Evolutionary conservation across 2,113 vertebrate genomes (phyloP).

Genomic region (Ursus arctos): DNA sequence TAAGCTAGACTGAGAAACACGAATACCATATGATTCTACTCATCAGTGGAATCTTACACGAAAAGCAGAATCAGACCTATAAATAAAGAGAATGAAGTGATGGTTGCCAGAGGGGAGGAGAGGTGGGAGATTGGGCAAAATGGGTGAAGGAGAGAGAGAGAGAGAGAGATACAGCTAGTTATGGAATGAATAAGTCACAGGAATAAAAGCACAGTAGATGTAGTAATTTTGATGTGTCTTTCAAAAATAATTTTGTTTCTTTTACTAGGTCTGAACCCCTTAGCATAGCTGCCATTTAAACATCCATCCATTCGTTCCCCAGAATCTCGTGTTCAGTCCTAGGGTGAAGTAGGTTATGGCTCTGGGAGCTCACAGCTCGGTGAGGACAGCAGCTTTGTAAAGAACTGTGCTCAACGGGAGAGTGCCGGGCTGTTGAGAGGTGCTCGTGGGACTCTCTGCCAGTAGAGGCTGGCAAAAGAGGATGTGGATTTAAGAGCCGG

Average conservation of each 20-base stretch:
- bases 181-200: not conserved
- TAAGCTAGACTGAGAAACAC: not conserved
- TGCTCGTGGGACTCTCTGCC: not conserved
- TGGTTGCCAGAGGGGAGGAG: not conserved
- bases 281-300: not conserved
- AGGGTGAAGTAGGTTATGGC: not conserved
- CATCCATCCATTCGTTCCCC: not conserved
- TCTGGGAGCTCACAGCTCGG: not conserved
- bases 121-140: not conserved
- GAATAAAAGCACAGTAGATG: not conserved
- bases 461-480: conserved; percentile 32
- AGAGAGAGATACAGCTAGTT: not conserved
- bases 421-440: not conserved
- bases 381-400: not conserved
- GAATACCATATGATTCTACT: not conserved
- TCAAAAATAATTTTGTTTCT: not conserved
- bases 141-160: not conserved
- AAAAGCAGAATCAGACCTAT: not conserved
- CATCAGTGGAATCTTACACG: not conserved
- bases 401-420: not conserved
- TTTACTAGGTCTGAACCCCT: not conserved
- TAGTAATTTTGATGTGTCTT: not conserved
- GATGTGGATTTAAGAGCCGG: conserved; percentile 49
- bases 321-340: not conserved
- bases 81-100: not conserved